Percentiles rank a stretch among this genome's conserved stretches.
Evolutionary conservation across 1,140 invertebrate species (phyloP).

Genomic region (Portunus trituberculatus): DNA sequence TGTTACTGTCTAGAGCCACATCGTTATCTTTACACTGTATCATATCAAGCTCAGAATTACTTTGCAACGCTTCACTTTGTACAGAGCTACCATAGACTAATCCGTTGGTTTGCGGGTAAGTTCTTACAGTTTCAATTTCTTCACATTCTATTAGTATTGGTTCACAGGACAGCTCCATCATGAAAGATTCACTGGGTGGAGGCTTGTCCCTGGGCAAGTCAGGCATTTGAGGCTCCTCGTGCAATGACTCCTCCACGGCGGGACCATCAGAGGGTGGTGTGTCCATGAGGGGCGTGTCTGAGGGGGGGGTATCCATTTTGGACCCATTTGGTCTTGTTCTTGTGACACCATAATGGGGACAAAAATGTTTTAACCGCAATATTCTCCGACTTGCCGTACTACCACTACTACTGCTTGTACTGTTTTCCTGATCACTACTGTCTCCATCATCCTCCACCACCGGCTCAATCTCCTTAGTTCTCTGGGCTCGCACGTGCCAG

Average conservation of each 20-base stretch:
- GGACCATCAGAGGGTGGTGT: slow-evolving; percentile 68
- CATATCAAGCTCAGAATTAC: slow-evolving; percentile 28
- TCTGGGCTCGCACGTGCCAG: slow-evolving; percentile 73
- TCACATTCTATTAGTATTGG: slow-evolving; percentile 55
- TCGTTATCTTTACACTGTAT: background rate
- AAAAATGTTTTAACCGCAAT: slow-evolving; percentile 57
- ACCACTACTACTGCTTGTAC: slow-evolving; percentile 74
- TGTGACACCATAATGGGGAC: slow-evolving; percentile 37
- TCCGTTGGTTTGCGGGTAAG: slow-evolving; percentile 38
- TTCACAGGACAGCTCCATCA: slow-evolving; percentile 55
- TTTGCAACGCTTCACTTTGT: slow-evolving; percentile 36
- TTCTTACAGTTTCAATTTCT: slow-evolving; percentile 51
- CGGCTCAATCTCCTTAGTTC: slow-evolving; percentile 51
- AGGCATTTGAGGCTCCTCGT: background rate
- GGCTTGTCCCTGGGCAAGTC: background rate
- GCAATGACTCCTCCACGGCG: slow-evolving; percentile 48
- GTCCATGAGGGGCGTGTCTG: slow-evolving; percentile 65
- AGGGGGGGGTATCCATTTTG: slow-evolving; percentile 68
- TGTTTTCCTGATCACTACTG: slow-evolving; percentile 70
- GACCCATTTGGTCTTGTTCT: slow-evolving; percentile 46
- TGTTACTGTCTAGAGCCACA: slow-evolving; percentile 26
- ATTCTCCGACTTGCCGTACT: slow-evolving; percentile 69
- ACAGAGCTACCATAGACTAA: slow-evolving; percentile 48
- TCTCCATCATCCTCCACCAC: slow-evolving; percentile 59
- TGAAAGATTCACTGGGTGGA: slow-evolving; percentile 35